phyloP scores from a whole-genome alignment of 2,113 vertebrate species.

The Gopherus evgoodei region DNA sequence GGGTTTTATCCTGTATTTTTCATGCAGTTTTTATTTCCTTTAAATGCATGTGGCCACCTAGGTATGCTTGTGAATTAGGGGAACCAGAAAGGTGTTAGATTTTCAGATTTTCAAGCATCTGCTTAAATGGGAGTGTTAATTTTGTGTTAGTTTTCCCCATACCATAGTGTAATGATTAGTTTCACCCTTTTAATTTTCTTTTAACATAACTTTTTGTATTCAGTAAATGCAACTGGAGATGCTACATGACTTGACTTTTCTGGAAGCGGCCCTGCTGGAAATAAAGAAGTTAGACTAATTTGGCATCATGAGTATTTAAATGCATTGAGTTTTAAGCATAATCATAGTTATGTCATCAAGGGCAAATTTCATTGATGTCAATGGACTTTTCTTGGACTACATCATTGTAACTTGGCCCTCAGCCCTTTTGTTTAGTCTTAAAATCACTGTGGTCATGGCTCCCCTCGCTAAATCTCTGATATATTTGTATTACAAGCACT shows the following conservation, averaged over 20 bases:
- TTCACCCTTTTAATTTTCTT: not conserved
- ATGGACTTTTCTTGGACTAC: not conserved
- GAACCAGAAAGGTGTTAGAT: not conserved
- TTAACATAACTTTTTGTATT: not conserved
- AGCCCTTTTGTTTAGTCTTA: not conserved
- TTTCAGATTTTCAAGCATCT: not conserved
- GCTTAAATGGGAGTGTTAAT: not conserved
- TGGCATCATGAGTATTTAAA: not conserved
- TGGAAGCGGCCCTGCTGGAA: not conserved
- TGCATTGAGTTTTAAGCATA: not conserved
- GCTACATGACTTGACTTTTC: not conserved
- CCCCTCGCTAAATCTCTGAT: not conserved
- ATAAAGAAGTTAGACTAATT: not conserved
- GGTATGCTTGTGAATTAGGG: not conserved
- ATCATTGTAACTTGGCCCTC: not conserved
- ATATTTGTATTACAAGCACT: constrained; percentile 17
- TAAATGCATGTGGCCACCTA: not conserved
- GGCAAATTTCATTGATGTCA: accelerated
- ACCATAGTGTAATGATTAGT: not conserved
- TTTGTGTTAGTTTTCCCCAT: not conserved
- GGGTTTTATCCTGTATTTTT: not conserved
- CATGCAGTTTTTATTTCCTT: not conserved
- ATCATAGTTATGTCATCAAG: not conserved
- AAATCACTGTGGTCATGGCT: not conserved
- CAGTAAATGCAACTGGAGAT: not conserved